A percentile compares a stretch with the other conserved stretches of the same genome.
Conservation (phyloP, 2,797 vertebrate species). For the Thamnophis elegans region DNA sequence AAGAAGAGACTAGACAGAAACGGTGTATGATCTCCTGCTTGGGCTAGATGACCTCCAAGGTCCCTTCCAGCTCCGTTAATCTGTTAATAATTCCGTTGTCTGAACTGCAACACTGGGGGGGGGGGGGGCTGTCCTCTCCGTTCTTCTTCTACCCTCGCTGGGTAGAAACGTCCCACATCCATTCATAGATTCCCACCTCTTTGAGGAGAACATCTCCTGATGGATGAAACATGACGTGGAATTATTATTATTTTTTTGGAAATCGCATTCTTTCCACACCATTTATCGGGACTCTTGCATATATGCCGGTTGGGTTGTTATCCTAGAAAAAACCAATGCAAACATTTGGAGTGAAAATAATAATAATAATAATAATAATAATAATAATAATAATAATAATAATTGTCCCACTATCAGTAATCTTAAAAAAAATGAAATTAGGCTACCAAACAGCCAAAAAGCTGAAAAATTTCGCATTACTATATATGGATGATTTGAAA, state of each 20-base stretch:
- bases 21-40: no score
- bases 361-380: background rate
- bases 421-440: no score
- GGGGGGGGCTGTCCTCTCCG: background rate
- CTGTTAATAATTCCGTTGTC: no score
- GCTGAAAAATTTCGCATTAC: no score
- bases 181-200: background rate
- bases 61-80: no score
- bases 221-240: background rate
- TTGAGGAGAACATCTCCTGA: background rate
- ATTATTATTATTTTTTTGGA: background rate
- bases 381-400: background rate
- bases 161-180: background rate
- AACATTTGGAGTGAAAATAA: background rate
- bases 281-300: background rate
- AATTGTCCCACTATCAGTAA: no score
- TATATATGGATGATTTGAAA: no score
- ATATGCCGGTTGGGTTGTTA: background rate
- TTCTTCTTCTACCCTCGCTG: background rate
- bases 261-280: background rate
- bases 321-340: background rate
- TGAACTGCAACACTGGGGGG: no score
- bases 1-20: no score
- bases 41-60: no score
- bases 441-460: no score